These are phyloP conservation scores for Elysia chlorotica DNA, from an alignment of 1,140 invertebrate species.

Conservation along the genomic window DNA sequence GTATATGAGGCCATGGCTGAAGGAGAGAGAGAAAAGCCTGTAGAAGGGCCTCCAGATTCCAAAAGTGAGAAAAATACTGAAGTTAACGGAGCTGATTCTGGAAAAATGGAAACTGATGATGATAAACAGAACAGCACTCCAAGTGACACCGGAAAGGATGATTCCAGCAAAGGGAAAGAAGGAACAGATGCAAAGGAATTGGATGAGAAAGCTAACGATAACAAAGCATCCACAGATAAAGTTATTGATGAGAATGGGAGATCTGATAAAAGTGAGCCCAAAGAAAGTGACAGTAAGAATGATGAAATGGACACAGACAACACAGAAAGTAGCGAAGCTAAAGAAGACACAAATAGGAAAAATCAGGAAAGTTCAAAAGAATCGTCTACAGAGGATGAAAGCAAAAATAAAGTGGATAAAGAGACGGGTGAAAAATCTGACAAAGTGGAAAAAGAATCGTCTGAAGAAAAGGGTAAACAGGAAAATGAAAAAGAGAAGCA, in stretches of 20 bases:
- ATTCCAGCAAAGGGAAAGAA: not conserved
- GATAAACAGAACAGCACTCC: not conserved
- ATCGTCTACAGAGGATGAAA: too few relatives aligned
- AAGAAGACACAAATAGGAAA: too few relatives aligned
- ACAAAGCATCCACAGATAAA: not conserved
- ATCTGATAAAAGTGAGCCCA: not conserved
- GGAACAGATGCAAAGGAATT: not conserved
- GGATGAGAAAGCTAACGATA: not conserved
- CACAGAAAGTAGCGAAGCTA: not conserved
- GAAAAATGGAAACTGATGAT: not conserved
- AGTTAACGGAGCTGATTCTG: not conserved
- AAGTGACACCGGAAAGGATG: not conserved
- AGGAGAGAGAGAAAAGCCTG: constrained; percentile 9
- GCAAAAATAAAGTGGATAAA: too few relatives aligned
- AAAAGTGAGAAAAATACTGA: not conserved
- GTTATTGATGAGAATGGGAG: not conserved
- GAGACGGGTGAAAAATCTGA: too few relatives aligned
- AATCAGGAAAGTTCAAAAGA: too few relatives aligned
- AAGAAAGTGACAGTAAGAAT: too few relatives aligned
- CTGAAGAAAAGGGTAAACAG: too few relatives aligned
- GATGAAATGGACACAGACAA: not conserved
- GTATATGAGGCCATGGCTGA: constrained; percentile 20
- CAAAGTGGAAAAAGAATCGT: too few relatives aligned
- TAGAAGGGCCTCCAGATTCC: too few relatives aligned
- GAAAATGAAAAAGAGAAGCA: not conserved